Evolutionary conservation across 2,113 vertebrate genomes (phyloP), one percentile per base, ranked within the genome.

Genomic region (Menidia beryllina): DNA sequence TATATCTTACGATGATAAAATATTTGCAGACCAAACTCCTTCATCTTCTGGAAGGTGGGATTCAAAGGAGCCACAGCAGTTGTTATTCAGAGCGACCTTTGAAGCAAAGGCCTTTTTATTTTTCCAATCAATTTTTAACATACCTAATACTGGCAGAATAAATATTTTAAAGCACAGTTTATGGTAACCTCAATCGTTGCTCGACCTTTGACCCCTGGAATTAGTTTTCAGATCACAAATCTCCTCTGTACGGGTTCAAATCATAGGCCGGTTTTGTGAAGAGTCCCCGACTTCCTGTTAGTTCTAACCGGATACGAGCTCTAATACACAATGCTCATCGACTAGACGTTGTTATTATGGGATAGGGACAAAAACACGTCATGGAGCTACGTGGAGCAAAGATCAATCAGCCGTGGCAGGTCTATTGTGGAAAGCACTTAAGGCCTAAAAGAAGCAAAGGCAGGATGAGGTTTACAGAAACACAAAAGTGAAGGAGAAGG

Each of bases 381-480:
- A 34, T 39, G 39, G 50, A 70, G 69, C 3, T 3, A 50, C 20
- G 25, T 21, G 17, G 39, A 51, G 45, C 8, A 24, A 64, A 48
- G 64, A 89, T 91, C 75, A 56, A 73, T 88, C 86, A 79, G 53
- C 17, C 5, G 26, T 73, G 86, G 74, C 84, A 76, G 54, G n/a
- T 65, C 84, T 68, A 86, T 86, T 86, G 84, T 88, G 72, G 15
- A 78, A 74, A 69, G 70, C 24, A 79, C 86, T 80, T 71, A 14
- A 75, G 72, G 60, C 55, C 38, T 38, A 63, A 57, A 80, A 64
- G 72, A 49, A 23, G 56, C 48, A 38, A 24, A 63, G 64, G 47
- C 57, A 45, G 69, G 56, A 54, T 24, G 63, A 78, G 71, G 63
- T 27, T 75, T 26, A 47, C 34, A 45, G 50, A 23, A 49, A 19